Base-by-base conservation (phyloP, 2,797 vertebrate genomes). In the Distichodus sexfasciatus region DNA sequence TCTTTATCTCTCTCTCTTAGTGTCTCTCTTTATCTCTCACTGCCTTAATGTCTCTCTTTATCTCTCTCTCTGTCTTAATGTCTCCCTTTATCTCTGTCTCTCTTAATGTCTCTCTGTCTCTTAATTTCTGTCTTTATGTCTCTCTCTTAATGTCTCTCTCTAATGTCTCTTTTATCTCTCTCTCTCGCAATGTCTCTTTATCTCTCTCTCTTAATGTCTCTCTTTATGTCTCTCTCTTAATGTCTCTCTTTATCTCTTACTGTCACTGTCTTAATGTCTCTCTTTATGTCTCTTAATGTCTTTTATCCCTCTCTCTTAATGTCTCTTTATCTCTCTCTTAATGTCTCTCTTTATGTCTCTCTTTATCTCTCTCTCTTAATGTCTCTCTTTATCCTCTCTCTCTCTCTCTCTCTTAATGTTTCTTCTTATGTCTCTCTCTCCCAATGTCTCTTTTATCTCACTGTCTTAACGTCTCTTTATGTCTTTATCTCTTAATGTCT, bases 401-500 rank as follows among this genome's bases (percentile, higher is more conserved):
- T 40, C 28, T 40, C 40, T 40, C 40, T 44, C 5, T 1, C 12
- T 40, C 10, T 29, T 5, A n/a, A 6, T 64, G n/a, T 23, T 8
- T 21, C 10, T 48, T 7, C 17, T 1, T n/a, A n/a, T n/a, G n/a
- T n/a, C n/a, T n/a, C n/a, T n/a, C n/a, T n/a, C 36, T 38, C 81
- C 44, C 80, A 82, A 3, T 83, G 83, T 59, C 65, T 76, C 29
- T 47, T 5, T 48, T 46, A 15, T 15, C 4, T 12, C 41, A 6
- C 11, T 44, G 3, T 7, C 12, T 15, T 19, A n/a, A 1, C 11
- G 19, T 23, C 2, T 23, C 35, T 36, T 12, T 12, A 36, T 12
- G 7, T 8, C 35, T 36, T 8, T 12, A 36, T 12, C 35, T 36
- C 35, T 36, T 8, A 6, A 36, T 69, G 24, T 51, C 35, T 19